These are phyloP conservation scores for Acronicta leporina DNA, from an alignment of 2,888 invertebrate genomes.

Conservation along the genomic window DNA sequence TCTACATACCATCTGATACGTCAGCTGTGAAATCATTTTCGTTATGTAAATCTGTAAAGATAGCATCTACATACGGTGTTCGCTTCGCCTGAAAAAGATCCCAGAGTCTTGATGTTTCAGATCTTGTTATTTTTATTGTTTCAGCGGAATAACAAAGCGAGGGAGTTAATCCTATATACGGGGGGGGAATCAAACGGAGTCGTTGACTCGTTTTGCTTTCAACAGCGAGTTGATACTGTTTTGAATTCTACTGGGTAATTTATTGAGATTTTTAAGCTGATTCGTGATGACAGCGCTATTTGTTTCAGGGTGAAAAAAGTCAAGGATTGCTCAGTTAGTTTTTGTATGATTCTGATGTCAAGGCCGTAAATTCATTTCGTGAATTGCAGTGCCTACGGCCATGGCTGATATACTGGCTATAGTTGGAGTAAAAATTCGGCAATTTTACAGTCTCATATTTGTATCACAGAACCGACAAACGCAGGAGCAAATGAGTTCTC, in stretches of 20 bases:
- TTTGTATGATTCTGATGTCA: no score
- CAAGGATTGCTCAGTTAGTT: no score
- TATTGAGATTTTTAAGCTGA: conserved; percentile 20
- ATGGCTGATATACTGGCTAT: no score
- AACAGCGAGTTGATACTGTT: neutral
- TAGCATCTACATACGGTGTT: conserved; percentile 67
- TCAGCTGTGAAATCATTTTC: conserved; percentile 71
- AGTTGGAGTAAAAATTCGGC: no score
- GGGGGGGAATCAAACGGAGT: conserved; percentile 25
- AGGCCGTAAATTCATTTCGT: no score
- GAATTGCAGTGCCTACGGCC: no score
- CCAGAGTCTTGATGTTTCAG: conserved; percentile 48
- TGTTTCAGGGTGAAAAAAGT: no score
- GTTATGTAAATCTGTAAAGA: conserved; percentile 71
- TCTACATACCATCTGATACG: conserved; percentile 7
- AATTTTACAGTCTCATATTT: no score
- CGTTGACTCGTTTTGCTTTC: conserved; percentile 10
- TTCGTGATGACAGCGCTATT: no score
- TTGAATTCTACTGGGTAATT: conserved; percentile 15
- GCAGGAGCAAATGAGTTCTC: no score
- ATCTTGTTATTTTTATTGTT: conserved; percentile 60
- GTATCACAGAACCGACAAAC: no score
- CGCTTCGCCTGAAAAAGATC: conserved; percentile 65
- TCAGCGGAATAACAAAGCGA: conserved; percentile 31
- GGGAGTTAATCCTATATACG: conserved; percentile 44